Evolutionary conservation across 92 coral and sea anemone species (phyloP), one percentile per base, ranked within the genome.

Genomic region (Actinostola sp.): DNA sequence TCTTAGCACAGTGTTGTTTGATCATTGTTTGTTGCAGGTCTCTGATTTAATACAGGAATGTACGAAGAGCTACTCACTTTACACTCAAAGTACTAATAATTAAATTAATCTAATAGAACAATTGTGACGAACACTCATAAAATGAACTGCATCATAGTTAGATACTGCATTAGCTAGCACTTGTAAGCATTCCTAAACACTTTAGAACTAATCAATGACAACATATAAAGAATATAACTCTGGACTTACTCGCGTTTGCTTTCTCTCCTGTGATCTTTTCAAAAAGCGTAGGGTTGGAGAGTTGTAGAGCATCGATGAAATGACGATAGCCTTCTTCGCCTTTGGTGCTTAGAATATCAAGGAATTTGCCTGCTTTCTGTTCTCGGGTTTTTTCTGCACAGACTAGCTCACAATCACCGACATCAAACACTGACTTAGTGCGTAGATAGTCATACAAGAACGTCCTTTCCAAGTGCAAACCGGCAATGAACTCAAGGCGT

Each of bases 261-360:
- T 92, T 85, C 35, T 82, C 84, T 12, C 97, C 97, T 0, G 97
- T 92, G 15, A 92, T 60, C 43, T 52, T 58, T 70, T 92, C 94
- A 72, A 75, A 92, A 45, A 92, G 62, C 2, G 51, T 52, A 52
- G 97, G 91, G 50, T 86, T 92, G 13, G 82, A 84, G 2, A 89
- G 83, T 56, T 89, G 97, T 31, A 92, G 7, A 2, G 85, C 97
- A 46, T 92, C 96, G 35, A 92, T 53, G 38, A 92, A 92, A 41
- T 83, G 95, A 5, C 55, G 54, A 61, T 59, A 86, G 1, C 89
- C 96, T 9, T 76, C 78, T 16, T 82, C 71, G n/a, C 96, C 97
- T 78, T 92, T 92, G 23, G 75, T 23, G 10, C 72, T 64, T 1
- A 92, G 80, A 32, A 83, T 32, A 35, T 92, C 97, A 17, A 92